A percentile compares a stretch with the other conserved stretches of the same genome.
phyloP scores from a whole-genome alignment of 2,888 invertebrate species.

The Ochropleura leucogaster region DNA sequence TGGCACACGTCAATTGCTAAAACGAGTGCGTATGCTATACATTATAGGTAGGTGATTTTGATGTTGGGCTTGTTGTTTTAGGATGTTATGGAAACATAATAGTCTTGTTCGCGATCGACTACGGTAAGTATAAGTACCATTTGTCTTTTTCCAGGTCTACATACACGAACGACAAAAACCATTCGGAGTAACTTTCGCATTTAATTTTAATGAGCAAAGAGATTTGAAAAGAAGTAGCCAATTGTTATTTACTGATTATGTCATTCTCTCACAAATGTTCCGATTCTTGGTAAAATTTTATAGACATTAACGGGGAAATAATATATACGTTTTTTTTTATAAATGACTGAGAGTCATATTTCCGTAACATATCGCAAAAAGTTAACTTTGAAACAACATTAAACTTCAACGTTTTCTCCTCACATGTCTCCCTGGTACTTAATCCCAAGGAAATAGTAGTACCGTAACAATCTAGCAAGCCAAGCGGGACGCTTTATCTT shows the following conservation, averaged over 20 bases:
- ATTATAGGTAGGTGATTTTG: background rate
- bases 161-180: background rate
- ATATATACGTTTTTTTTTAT: background rate
- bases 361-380: background rate
- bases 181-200: background rate
- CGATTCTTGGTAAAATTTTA: background rate
- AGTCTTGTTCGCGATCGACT: background rate
- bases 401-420: background rate
- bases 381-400: background rate
- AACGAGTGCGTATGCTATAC: conserved; percentile 2
- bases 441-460: conserved; percentile 11
- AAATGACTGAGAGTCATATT: background rate
- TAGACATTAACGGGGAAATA: background rate
- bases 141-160: background rate
- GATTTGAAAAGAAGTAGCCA: background rate
- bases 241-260: background rate
- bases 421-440: conserved; percentile 33
- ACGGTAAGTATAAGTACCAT: background rate
- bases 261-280: background rate
- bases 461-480: conserved; percentile 40
- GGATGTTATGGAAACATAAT: background rate
- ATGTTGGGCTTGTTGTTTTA: background rate
- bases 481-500: conserved; percentile 46
- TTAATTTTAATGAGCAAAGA: background rate
- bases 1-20: conserved; percentile 43